Evolutionary conservation across 2,113 vertebrate genomes (phyloP), one percentile per base, ranked within the genome.

Genomic region (Thunnus thynnus): DNA sequence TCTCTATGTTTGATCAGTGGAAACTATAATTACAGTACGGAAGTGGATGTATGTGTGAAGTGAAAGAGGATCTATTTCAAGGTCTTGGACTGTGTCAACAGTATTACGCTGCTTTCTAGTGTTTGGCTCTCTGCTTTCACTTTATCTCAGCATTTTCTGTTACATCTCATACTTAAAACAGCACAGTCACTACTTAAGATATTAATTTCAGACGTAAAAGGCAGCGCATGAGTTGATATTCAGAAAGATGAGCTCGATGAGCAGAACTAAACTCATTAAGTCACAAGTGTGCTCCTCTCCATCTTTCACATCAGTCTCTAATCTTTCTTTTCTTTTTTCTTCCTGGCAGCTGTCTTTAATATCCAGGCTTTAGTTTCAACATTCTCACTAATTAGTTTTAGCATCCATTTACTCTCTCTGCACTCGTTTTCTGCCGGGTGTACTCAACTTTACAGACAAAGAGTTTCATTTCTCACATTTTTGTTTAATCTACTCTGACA

Each of bases 351-450:
- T 76, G 77, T 60, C 32, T 82, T 82, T 67, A 72, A 63, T 48
- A 75, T 63, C 64, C 73, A 60, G 63, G 32, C 58, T 74, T 76
- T 67, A 44, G 57, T 80, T 47, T 57, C 32, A 55, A 18, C 25
- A 81, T 73, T 67, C 30, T 65, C 50, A 3, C 54, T 86, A 82
- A 88, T 83, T 64, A 71, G 56, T 65, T 73, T 63, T 50, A 51
- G 22, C 57, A 41, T 81, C 50, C 47, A 64, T 46, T 80, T 64
- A 30, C 44, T 80, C 56, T 41, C 55, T 73, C 55, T 13, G 64
- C 61, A n/a, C 57, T 72, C 55, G 13, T 22, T 83, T 51, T 47
- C 13, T 55, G 56, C n/a, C 13, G 66, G 27, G 54, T n/a, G 18
- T 30, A 81, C 48, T 55, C 32, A 67, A 87, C 71, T 52, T 87